Base-by-base conservation (phyloP, 2,888 invertebrate species). In the Clitarchus hookeri region DNA sequence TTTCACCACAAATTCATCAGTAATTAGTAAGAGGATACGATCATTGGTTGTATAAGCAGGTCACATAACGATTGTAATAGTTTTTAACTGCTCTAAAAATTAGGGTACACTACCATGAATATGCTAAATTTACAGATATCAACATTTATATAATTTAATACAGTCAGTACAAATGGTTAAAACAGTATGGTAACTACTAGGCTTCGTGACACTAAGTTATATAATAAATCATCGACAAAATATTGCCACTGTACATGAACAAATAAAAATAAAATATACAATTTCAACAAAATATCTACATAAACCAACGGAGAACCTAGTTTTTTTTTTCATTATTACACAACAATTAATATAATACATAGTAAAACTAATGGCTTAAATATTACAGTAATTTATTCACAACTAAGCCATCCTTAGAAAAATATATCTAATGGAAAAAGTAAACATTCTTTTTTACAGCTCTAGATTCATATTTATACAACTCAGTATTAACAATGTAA, bases 91-190 rank as follows among this genome's bases (percentile, higher is more conserved):
- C 11, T 65, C 65, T 65, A 65, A n/a, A 65, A 6, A 16, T 65
- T 23, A 65, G 8, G n/a, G 8, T 16, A n/a, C 19, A n/a, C 65
- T 65, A 36, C 36, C 4, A 36, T 36, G 65, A 65, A 65, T 65
- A 6, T n/a, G 23, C n/a, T 23, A n/a, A 65, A 65, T 16, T 65
- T 65, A 65, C 65, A 65, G 65, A 23, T 23, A 8, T 48, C 48
- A 65, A 65, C 65, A 65, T 65, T 82, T 82, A 82, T 82, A 82
- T 36, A 44, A 82, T 82, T 27, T 82, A 36, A 82, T 82, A 82
- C 82, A 82, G 82, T 82, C 82, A 82, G 82, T 82, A 82, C 44
- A 82, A 82, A 82, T 82, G 36, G 27, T 65, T 65, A 65, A 11
- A 65, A n/a, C 36, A 79, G 79, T 23, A n/a, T 82, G 82, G 82